Evolutionary conservation across 2,113 vertebrate genomes (phyloP), one percentile per base, ranked within the genome.

Genomic region (Clarias magur): DNA sequence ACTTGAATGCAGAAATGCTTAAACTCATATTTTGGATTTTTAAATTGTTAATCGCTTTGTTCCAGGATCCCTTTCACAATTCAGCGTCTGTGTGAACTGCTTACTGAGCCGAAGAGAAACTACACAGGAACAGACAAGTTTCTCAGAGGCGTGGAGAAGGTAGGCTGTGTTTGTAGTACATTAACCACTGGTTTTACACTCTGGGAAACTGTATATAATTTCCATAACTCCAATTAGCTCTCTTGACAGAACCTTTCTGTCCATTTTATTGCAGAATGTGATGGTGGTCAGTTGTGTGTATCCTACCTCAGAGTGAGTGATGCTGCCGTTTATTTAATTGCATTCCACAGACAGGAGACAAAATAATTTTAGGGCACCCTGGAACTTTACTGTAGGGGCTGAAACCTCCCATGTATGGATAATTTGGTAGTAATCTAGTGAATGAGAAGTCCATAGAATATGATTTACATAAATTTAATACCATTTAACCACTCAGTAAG

Each of bases 251-350:
- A 54, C 23, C 42, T 59, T 34, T 78, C 15, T 84, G 76, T 79
- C 81, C 70, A 70, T 0, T 90, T 19, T 62, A 0, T 91, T 94
- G 5, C 95, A 99, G 98, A 99, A 99, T 92, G 97, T 99, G 86
- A 99, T 98, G 97, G 98, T 99, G 92, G 98, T 99, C 93, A 99
- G 98, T 95, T 99, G 96, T 94, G 95, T 99, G 48, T 96, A 96
- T 93, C 97, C 97, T 85, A 95, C 96, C 86, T 97, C 97, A 92
- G 97, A 99, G 98, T 99, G 94, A 98, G 98, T 97, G 2, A 68
- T 68, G 59, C 21, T 79, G 79, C 7, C 8, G 68, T 25, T 42
- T 62, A 38, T 42, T 16, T 57, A 27, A 56, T 73, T 23, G 25
- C 30, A 10, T 83, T 11, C 1, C 30, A 12, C 42, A 75, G 38